Conservation (phyloP, 2,888 invertebrate species). For the Hanleya hanleyi region DNA sequence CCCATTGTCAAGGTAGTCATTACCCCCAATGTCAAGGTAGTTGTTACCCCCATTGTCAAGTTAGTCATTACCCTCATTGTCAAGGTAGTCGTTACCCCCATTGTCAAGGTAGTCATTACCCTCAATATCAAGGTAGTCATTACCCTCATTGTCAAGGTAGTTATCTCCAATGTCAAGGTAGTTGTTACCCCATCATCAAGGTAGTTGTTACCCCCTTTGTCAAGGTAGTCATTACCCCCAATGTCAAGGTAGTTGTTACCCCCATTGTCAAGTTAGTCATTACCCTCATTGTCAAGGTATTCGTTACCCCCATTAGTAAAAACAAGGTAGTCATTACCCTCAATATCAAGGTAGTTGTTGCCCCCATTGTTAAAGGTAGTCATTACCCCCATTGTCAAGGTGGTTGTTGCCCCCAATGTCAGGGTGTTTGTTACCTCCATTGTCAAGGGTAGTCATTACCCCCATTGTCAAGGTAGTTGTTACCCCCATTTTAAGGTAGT, state of each 20-base stretch:
- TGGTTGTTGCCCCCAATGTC: slow-evolving; percentile 99
- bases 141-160: too few relatives aligned
- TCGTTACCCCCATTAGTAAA: too few relatives aligned
- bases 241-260: slow-evolving; percentile 91
- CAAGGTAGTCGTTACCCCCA: too few relatives aligned
- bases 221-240: slow-evolving; percentile 99
- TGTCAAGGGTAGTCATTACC: slow-evolving; percentile 98
- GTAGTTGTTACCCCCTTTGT: slow-evolving; percentile 99
- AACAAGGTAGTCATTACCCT: too few relatives aligned
- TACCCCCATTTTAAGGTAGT: too few relatives aligned
- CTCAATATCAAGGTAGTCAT: too few relatives aligned
- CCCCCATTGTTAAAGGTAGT: too few relatives aligned
- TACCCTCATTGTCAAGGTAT: too few relatives aligned
- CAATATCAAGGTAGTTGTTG: too few relatives aligned
- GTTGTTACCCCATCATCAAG: too few relatives aligned
- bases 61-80: slow-evolving; percentile 91
- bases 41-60: slow-evolving; percentile 98
- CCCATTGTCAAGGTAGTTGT: slow-evolving; percentile 99
- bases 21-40: slow-evolving; percentile 95
- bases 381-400: slow-evolving; percentile 99
- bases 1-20: slow-evolving; percentile 98
- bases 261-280: slow-evolving; percentile 99
- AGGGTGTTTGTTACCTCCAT: slow-evolving; percentile 99
- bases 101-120: too few relatives aligned
- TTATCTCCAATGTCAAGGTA: slow-evolving; percentile 98